Conservation (phyloP, 2,113 vertebrate species). For the Chionomys nivalis region DNA sequence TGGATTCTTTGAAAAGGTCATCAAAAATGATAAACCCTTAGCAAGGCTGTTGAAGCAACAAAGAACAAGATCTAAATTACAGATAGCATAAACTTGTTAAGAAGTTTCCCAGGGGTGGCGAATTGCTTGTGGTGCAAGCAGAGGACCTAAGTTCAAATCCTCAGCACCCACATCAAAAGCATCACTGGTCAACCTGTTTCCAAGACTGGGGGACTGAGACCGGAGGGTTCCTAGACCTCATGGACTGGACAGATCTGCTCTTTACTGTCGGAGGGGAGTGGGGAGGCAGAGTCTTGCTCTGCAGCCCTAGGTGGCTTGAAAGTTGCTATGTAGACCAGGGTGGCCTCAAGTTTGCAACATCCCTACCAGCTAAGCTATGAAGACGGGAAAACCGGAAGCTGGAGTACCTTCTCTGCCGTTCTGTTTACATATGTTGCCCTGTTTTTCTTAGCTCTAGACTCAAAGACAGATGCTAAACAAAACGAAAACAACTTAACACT, state of each 20-base stretch:
- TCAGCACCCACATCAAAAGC: neutral
- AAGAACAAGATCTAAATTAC: neutral
- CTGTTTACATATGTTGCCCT: neutral
- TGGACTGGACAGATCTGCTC: neutral
- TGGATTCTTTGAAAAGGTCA: slow-evolving; percentile 4
- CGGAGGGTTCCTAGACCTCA: neutral
- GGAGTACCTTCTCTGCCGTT: neutral
- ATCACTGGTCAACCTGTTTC: neutral
- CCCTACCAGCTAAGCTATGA: neutral
- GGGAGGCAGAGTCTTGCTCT: neutral
- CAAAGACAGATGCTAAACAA: slow-evolving; percentile 18
- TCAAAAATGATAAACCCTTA: neutral
- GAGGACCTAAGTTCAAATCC: neutral
- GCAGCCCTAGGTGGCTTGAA: neutral
- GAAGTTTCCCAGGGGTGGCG: neutral
- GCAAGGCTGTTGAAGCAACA: neutral
- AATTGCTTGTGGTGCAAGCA: too few species aligned
- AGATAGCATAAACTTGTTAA: neutral
- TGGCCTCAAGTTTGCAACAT: neutral
- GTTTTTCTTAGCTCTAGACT: slow-evolving; percentile 16
- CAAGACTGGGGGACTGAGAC: neutral
- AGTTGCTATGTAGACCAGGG: neutral
- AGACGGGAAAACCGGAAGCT: neutral
- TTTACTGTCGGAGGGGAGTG: neutral
- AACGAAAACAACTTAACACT: neutral